Evolutionary conservation across 35 echinoderm and acorn worm species (phyloP), one percentile per base, ranked within the genome.

Genomic region (Heliocidaris erythrogramma): DNA sequence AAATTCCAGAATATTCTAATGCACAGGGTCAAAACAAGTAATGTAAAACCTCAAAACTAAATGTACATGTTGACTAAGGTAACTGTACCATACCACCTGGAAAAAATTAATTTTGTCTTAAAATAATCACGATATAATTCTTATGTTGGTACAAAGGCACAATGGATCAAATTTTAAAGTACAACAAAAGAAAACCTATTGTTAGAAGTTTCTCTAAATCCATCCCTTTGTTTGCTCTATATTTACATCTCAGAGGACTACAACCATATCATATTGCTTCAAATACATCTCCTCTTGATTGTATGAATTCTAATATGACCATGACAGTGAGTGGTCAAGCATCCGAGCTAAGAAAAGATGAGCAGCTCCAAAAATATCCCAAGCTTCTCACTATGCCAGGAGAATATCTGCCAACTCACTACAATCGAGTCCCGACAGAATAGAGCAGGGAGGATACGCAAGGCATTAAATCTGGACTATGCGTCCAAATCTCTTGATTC

Each of bases 371-470:
- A 27, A 78, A 78, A 78, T 78, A 78, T n/a, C 65, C 14, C 65
- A 78, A 78, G 5, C 65, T 78, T 78, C 65, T n/a, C 7, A 27
- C 65, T 21, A 78, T 17, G 65, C 27, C 21, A 78, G 61, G 17
- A 88, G 32, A 89, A 47, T 89, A 89, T 48, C 47, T 89, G 87
- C 87, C 31, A 48, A 89, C 87, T 89, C 87, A 89, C 18, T 89
- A 42, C 87, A 27, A 27, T n/a, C 8, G 18, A 18, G 27, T 78
- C 65, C 65, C 18, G 65, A 78, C 65, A 78, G 65, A 78, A 78
- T n/a, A 78, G 17, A 78, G 27, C 27, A 42, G 65, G 27, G 65
- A 78, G 65, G 65, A 78, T 78, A 78, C 18, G 7, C 65, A 78
- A 78, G 65, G 65, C 18, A 42, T 42, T 42, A 42, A 42, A 42